Base-by-base conservation (phyloP, 1,140 invertebrate genomes). In the Galleria mellonella region DNA sequence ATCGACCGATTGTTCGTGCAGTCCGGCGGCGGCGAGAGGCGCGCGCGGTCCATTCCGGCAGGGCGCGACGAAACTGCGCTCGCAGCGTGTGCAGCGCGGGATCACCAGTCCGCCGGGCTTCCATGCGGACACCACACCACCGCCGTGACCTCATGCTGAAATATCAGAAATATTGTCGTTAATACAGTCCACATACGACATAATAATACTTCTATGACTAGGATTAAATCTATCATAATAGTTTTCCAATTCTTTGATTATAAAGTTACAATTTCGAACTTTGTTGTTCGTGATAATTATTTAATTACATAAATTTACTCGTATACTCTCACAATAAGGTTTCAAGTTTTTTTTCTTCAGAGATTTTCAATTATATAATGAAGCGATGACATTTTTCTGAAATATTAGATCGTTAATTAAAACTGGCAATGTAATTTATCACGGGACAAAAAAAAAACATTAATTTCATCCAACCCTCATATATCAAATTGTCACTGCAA, bases 101-200 rank as follows among this genome's bases (percentile, higher is more conserved):
- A 27, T 77, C 65, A 83, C 51, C 78, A 72, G 62, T 56, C 58
- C 78, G 77, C 75, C 72, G 65, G 66, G 73, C 78, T 83, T 79
- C 78, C 81, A 85, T 85, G 75, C 81, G 81, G 73, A 66, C 60
- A 67, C 75, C 70, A 63, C 76, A 73, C 61, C 69, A 59, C 68
- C 76, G 66, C 55, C 74, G 72, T 63, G 78, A 83, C 75, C 74
- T 83, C 78, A 84, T 84, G 78, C 77, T 84, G 77, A 0, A 75
- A 76, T 42, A 60, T 23, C 2, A 23, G 17, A 23, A 23, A 23
- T 6, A 6, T 3, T 3, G 2, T 3, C 6, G 17, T 23, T 6
- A 55, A 33, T 7, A 12, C 48, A 35, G 55, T 3, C 12, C 2
- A 36, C n/a, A 14, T 39, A 32, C 23, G 10, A 10, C 5, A 15